Conservation (phyloP, 2,113 vertebrate genomes). For the Origma solitaria region DNA sequence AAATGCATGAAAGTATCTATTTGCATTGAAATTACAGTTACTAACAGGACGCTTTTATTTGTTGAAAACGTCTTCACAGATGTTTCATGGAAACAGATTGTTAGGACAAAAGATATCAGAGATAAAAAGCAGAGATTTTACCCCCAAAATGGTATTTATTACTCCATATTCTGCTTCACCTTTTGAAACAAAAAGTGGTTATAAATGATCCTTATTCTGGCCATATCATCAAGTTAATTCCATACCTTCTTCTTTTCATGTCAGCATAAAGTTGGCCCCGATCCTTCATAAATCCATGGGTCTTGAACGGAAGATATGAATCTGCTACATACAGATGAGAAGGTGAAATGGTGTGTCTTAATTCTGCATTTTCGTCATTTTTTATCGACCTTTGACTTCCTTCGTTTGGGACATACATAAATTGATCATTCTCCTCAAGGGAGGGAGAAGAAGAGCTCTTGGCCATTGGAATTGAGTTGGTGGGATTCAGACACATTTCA, state of each 20-base stretch:
- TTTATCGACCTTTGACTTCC: background rate
- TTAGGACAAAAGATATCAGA: background rate
- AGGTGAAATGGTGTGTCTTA: slow-evolving; percentile 5
- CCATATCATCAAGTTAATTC: background rate
- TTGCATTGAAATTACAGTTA: background rate
- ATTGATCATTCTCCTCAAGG: background rate
- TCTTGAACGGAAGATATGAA: slow-evolving; percentile 55
- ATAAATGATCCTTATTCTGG: background rate
- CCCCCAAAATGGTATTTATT: background rate
- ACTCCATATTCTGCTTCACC: background rate
- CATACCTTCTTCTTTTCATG: slow-evolving; percentile 76
- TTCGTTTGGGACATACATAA: background rate
- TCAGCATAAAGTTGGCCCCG: slow-evolving; percentile 43
- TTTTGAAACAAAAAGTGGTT: background rate
- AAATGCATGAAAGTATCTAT: background rate
- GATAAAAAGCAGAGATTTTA: background rate
- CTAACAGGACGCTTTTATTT: background rate
- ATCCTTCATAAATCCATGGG: slow-evolving; percentile 47
- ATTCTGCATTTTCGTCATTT: background rate
- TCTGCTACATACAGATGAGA: slow-evolving; percentile 30
- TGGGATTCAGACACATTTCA: slow-evolving; percentile 59
- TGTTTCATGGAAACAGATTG: background rate
- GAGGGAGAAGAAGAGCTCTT: slow-evolving; percentile 2
- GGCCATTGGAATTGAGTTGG: background rate
- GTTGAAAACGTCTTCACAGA: background rate